Evolutionary conservation across 1,140 invertebrate species (phyloP).

Genomic region (Aphidius ervi): DNA sequence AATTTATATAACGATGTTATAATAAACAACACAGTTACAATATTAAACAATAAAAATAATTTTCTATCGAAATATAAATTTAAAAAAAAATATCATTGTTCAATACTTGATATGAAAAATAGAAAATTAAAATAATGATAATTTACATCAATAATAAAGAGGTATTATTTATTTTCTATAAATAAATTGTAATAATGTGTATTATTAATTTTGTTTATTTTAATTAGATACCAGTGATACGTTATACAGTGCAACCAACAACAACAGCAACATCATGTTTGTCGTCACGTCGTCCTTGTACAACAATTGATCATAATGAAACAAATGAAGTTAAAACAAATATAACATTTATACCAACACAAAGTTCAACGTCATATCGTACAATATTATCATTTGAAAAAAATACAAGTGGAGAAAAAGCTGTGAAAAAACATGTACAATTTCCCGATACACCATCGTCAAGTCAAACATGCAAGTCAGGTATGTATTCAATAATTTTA

Average conservation of each 20-base stretch:
- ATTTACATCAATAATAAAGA: no score
- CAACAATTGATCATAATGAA: conserved; percentile 42
- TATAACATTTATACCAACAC: conserved; percentile 26
- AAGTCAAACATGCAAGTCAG: conserved; percentile 10
- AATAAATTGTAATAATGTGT: no score
- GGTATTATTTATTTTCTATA: no score
- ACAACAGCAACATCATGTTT: conserved; percentile 41
- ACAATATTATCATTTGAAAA: conserved; percentile 31
- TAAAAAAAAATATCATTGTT: no score
- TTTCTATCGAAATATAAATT: no score
- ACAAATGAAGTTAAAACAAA: conserved; percentile 9
- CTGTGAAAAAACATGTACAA: conserved; percentile 45
- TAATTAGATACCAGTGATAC: conserved; percentile 35
- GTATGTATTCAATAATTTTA: not conserved
- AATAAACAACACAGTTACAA: no score
- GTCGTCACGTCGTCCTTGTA: conserved; percentile 33
- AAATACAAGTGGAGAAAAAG: conserved; percentile 29
- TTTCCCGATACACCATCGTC: conserved; percentile 38
- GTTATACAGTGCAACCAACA: conserved; percentile 35
- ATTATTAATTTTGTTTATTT: no score
- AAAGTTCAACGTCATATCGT: conserved; percentile 39
- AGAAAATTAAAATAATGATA: no score
- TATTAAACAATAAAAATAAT: no score
- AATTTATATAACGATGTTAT: no score
- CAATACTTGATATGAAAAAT: no score